Percentiles rank a stretch among this genome's conserved stretches.
Evolutionary conservation across 2,888 invertebrate genomes (phyloP).

Genomic region (Perithous albicinctus): DNA sequence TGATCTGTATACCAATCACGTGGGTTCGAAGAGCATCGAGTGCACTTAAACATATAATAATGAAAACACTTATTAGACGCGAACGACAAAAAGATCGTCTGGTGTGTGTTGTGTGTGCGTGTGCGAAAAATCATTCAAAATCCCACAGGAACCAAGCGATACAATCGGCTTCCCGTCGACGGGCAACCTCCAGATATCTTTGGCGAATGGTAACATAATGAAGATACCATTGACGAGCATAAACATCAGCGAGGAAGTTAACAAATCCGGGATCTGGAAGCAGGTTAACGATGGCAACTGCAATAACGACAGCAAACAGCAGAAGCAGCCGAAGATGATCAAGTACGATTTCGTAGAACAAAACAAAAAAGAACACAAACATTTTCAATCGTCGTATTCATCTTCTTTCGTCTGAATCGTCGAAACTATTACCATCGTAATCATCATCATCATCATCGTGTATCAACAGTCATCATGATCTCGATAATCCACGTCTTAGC

Average conservation of each 20-base stretch:
- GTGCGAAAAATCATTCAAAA: constrained; percentile 58
- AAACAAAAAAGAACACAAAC: not conserved
- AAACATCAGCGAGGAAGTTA: constrained; percentile 97
- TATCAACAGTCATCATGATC: constrained; percentile 14
- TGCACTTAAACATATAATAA: not conserved
- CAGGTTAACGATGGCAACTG: constrained; percentile 92
- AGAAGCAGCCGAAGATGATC: constrained; percentile 77
- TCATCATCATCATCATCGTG: constrained; percentile 16
- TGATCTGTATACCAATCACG: not conserved
- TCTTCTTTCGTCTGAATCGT: constrained; percentile 23
- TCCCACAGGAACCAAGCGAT: constrained; percentile 80
- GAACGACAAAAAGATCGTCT: not conserved
- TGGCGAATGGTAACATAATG: constrained; percentile 95
- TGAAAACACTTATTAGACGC: not conserved
- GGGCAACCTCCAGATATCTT: constrained; percentile 93
- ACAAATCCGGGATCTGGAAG: constrained; percentile 97
- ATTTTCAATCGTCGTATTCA: not conserved
- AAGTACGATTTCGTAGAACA: constrained; percentile 75
- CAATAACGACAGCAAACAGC: constrained; percentile 80
- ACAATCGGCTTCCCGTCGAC: constrained; percentile 80
- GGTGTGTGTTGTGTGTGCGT: constrained; percentile 32
- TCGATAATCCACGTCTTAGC: not conserved
- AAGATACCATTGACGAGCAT: constrained; percentile 94
- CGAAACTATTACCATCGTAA: constrained; percentile 30
- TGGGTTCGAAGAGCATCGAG: constrained; percentile 5